Percentiles rank a stretch among this genome's conserved stretches.
These are phyloP conservation scores for Drosophila tristis DNA, from an alignment of 1,140 invertebrate species.

Conservation along the genomic window DNA sequence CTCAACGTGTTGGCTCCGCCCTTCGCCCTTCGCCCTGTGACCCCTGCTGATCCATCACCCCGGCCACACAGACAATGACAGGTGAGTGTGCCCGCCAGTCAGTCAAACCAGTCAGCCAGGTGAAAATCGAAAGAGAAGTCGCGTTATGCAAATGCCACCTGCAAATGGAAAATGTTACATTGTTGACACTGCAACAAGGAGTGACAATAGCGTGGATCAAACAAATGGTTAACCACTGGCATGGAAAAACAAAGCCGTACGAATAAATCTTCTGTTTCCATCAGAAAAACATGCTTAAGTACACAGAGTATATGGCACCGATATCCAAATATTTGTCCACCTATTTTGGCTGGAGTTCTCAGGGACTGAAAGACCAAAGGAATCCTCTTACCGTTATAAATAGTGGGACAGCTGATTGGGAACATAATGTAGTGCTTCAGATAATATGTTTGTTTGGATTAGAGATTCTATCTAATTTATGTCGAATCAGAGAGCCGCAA, in stretches of 20 bases:
- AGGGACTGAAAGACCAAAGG: no score
- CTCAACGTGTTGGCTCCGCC: constrained; percentile 38
- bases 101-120: constrained; percentile 68
- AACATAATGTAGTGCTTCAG: no score
- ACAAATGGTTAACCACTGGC: constrained; percentile 29
- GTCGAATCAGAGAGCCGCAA: constrained; percentile 1
- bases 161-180: constrained; percentile 59
- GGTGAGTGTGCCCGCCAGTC: constrained; percentile 42
- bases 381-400: no score
- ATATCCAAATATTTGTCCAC: no score
- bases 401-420: no score
- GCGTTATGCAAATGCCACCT: constrained; percentile 71
- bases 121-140: constrained; percentile 66
- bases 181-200: constrained; percentile 53
- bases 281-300: no score
- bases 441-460: no score
- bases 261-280: not conserved
- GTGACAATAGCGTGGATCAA: constrained; percentile 28
- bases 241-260: constrained; percentile 15
- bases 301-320: no score
- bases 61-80: constrained; percentile 52
- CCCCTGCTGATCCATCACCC: constrained; percentile 8
- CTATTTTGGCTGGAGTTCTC: no score
- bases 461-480: no score
- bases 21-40: not conserved